These are phyloP conservation scores for Trachelus tabidus DNA, from an alignment of 2,888 invertebrate genomes.

Conservation along the genomic window DNA sequence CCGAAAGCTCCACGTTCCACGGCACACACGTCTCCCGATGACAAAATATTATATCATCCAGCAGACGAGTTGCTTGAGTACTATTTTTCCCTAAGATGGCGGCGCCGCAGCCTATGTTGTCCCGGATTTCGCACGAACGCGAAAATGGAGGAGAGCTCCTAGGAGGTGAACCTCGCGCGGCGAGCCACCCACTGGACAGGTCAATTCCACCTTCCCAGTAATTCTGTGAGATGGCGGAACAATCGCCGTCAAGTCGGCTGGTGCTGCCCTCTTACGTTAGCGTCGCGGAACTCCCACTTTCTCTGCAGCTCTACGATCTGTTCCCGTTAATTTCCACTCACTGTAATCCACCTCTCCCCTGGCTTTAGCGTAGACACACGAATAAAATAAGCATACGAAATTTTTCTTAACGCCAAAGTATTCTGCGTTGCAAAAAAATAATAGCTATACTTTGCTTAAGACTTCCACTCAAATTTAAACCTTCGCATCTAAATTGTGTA, in stretches of 20 bases:
- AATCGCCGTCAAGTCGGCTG: not conserved
- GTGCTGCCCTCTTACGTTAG: not conserved
- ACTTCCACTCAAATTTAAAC: not conserved
- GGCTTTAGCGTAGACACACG: not conserved
- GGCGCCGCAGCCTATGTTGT: conserved; percentile 44
- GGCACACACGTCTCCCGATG: not conserved
- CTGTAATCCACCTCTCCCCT: not conserved
- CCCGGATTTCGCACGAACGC: conserved; percentile 54
- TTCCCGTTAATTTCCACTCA: not conserved
- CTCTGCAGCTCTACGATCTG: not conserved
- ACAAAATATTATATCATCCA: conserved; percentile 6
- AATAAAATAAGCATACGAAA: not conserved
- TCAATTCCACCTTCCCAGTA: conserved; percentile 2
- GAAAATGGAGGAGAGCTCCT: conserved; percentile 45
- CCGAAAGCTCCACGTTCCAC: not conserved
- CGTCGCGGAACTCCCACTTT: conserved; percentile 4
- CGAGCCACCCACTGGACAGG: conserved; percentile 1
- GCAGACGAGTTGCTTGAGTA: conserved; percentile 1
- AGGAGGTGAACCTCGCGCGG: conserved; percentile 8
- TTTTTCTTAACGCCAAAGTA: not conserved
- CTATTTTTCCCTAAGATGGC: conserved; percentile 49
- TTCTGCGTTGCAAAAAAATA: not conserved
- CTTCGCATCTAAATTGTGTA: not conserved
- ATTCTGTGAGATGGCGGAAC: not conserved
- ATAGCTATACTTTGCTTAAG: not conserved